Percentiles rank a stretch among this genome's conserved stretches.
phyloP scores from a whole-genome alignment of 2,888 invertebrate genomes.

The Ephialtes manifestator region DNA sequence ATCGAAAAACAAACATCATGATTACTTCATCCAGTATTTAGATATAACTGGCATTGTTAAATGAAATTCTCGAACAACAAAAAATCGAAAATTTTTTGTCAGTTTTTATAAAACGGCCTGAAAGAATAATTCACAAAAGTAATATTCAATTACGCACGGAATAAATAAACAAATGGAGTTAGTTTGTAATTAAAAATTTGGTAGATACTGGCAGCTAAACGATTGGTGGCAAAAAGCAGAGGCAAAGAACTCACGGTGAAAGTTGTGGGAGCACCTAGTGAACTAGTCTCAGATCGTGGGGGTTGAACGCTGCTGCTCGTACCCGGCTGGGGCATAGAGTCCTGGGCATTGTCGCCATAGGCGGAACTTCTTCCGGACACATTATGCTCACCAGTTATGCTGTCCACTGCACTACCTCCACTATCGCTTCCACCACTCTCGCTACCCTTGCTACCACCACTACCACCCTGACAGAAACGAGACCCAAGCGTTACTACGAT shows the following conservation, averaged over 20 bases:
- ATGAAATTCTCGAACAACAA: background rate
- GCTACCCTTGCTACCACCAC: slow-evolving; percentile 87
- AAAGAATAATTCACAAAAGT: no score
- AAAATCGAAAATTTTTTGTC: no score
- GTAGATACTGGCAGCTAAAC: background rate
- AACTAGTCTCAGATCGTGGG: slow-evolving; percentile 88
- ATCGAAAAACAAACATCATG: no score
- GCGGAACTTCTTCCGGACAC: slow-evolving; percentile 97
- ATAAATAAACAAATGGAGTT: background rate
- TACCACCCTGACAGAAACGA: slow-evolving; percentile 79
- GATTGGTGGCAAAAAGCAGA: background rate
- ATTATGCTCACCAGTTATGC: slow-evolving; percentile 94
- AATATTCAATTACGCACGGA: no score
- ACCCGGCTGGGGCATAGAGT: slow-evolving; percentile 84
- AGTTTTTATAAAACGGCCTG: no score
- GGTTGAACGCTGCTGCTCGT: slow-evolving; percentile 85
- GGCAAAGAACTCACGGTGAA: slow-evolving; percentile 82
- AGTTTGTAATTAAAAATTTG: background rate
- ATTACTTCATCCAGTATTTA: no score
- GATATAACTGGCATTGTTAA: no score
- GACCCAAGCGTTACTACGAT: slow-evolving; percentile 72
- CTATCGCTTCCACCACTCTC: slow-evolving; percentile 92
- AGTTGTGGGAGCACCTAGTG: slow-evolving; percentile 86
- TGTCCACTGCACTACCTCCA: slow-evolving; percentile 96
- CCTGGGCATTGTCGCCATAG: slow-evolving; percentile 92